These are phyloP conservation scores for Ascaphus truei DNA, from an alignment of 2,113 vertebrate genomes.

Conservation along the genomic window DNA sequence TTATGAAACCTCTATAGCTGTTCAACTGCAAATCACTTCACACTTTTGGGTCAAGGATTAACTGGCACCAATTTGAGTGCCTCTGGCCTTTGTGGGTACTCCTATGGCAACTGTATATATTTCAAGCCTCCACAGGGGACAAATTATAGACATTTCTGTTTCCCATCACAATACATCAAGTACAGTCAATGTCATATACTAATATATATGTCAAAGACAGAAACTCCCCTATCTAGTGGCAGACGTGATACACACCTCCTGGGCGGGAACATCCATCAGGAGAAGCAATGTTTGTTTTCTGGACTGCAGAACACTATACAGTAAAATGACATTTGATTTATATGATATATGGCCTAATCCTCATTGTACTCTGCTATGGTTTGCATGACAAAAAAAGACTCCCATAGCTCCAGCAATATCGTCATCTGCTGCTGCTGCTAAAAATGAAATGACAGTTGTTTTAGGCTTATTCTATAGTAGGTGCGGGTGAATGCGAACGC, in stretches of 20 bases:
- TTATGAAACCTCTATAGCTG: neutral
- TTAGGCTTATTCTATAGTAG: neutral
- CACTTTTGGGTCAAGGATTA: conserved; percentile 6
- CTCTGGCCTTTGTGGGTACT: neutral
- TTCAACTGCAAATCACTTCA: neutral
- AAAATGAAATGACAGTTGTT: neutral
- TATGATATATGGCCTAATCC: neutral
- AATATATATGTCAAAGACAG: neutral
- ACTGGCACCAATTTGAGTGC: neutral
- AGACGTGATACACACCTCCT: neutral
- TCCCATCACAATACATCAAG: neutral
- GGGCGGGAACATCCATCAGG: conserved; percentile 1
- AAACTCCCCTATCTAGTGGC: neutral
- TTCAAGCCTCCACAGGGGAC: neutral
- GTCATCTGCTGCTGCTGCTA: neutral
- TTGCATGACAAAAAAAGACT: neutral
- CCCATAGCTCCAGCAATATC: neutral
- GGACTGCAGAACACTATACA: neutral
- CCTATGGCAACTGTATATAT: neutral
- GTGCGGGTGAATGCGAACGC: too few relatives aligned
- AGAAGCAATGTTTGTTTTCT: neutral
- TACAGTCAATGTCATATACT: neutral
- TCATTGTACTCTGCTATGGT: neutral
- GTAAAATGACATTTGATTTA: conserved; percentile 10
- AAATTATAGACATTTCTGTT: neutral